These are phyloP conservation scores for Nerophis ophidion DNA, from an alignment of 2,113 vertebrate species.

Conservation along the genomic window DNA sequence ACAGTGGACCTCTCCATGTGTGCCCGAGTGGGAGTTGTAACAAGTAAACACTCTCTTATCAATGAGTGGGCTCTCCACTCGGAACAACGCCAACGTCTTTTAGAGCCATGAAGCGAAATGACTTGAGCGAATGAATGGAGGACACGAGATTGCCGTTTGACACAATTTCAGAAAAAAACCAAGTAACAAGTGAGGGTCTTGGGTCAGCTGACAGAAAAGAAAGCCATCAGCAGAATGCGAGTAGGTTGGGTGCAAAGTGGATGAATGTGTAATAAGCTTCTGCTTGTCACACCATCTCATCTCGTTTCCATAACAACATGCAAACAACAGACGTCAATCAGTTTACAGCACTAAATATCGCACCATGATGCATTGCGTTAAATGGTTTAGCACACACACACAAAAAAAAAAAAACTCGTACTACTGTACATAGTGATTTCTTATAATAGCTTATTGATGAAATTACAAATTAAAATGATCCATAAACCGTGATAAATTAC, in stretches of 20 bases:
- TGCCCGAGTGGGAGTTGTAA: constrained; percentile 46
- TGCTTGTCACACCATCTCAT: constrained; percentile 52
- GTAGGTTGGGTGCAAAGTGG: constrained; percentile 43
- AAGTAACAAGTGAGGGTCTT: constrained; percentile 6
- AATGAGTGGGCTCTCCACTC: constrained; percentile 46
- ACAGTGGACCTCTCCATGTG: constrained; percentile 30
- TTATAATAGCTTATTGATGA: background rate
- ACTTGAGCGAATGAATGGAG: background rate
- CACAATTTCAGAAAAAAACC: background rate
- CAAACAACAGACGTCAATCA: constrained; percentile 48
- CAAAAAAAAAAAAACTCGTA: background rate
- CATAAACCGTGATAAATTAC: too few relatives aligned
- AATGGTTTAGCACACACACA: constrained; percentile 3
- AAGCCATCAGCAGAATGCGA: constrained; percentile 52
- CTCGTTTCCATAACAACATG: constrained; percentile 72
- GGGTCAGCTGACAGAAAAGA: constrained; percentile 44
- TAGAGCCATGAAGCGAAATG: background rate
- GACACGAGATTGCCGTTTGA: background rate
- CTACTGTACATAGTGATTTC: background rate
- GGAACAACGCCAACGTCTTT: constrained; percentile 14
- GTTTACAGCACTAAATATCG: background rate
- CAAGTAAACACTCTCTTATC: constrained; percentile 52
- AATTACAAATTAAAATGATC: background rate
- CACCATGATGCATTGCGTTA: background rate
- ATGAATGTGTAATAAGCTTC: constrained; percentile 53